Percentiles rank a stretch among this genome's conserved stretches.
phyloP scores from a whole-genome alignment of 2,113 vertebrate species.

The Meriones unguiculatus region DNA sequence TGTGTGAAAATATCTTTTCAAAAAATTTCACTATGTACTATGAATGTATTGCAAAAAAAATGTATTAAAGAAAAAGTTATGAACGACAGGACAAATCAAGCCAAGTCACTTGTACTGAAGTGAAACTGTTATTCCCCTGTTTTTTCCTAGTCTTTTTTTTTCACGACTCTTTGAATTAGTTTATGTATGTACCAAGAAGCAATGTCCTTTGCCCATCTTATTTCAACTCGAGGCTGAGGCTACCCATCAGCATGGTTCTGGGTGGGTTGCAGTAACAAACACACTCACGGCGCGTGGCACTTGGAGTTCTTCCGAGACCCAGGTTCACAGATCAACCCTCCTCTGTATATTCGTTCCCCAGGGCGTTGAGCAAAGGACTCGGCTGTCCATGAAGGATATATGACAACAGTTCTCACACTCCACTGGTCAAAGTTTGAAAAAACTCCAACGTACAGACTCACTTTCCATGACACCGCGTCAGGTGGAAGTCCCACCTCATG shows the following conservation, averaged over 20 bases:
- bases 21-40: not conserved
- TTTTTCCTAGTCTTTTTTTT: too few relatives aligned
- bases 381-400: too few relatives aligned
- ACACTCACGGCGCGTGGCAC: too few relatives aligned
- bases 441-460: not conserved
- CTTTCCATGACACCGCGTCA: not conserved
- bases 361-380: not conserved
- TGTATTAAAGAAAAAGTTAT: not conserved
- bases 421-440: not conserved
- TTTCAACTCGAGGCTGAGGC: not conserved
- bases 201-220: not conserved
- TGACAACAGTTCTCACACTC: not conserved
- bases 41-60: not conserved
- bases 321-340: not conserved
- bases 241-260: not conserved
- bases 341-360: not conserved
- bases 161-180: not conserved
- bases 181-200: not conserved
- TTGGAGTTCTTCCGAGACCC: too few relatives aligned
- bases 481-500: not conserved
- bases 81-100: not conserved
- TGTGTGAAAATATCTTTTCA: not conserved
- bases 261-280: not conserved
- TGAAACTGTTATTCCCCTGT: not conserved
- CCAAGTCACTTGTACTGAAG: too few relatives aligned